phyloP scores from a whole-genome alignment of 2,113 vertebrate genomes.

The Agelaius phoeniceus region DNA sequence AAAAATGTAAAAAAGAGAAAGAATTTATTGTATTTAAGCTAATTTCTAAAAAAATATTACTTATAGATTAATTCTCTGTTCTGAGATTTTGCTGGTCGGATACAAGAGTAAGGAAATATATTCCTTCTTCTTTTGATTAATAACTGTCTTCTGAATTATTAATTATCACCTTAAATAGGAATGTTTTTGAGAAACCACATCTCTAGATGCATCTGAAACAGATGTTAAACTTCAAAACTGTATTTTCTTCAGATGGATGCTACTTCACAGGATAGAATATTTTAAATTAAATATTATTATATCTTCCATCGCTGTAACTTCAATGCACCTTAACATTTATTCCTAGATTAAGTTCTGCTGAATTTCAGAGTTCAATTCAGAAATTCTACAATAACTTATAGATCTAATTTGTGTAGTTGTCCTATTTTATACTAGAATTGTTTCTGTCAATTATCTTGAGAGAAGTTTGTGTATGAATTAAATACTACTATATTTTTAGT shows the following conservation, averaged over 20 bases:
- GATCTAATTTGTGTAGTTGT: background rate
- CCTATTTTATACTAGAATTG: background rate
- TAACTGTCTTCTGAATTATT: background rate
- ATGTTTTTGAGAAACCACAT: background rate
- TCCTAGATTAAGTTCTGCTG: background rate
- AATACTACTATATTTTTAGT: background rate
- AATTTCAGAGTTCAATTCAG: background rate
- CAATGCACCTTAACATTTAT: background rate
- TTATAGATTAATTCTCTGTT: background rate
- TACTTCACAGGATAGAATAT: background rate
- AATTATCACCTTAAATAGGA: background rate
- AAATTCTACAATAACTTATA: background rate
- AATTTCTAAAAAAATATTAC: background rate
- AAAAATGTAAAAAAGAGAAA: background rate
- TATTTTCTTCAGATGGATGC: background rate
- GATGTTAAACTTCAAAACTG: background rate
- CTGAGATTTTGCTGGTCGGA: background rate
- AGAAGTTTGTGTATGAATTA: background rate
- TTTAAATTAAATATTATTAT: background rate
- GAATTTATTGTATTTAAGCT: background rate
- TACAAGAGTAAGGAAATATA: background rate
- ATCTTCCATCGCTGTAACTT: background rate
- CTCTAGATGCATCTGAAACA: background rate
- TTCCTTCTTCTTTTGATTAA: background rate
- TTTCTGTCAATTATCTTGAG: background rate